Evolutionary conservation across 2,113 vertebrate species (phyloP), one percentile per base, ranked within the genome.

Genomic region (Microcebus murinus): DNA sequence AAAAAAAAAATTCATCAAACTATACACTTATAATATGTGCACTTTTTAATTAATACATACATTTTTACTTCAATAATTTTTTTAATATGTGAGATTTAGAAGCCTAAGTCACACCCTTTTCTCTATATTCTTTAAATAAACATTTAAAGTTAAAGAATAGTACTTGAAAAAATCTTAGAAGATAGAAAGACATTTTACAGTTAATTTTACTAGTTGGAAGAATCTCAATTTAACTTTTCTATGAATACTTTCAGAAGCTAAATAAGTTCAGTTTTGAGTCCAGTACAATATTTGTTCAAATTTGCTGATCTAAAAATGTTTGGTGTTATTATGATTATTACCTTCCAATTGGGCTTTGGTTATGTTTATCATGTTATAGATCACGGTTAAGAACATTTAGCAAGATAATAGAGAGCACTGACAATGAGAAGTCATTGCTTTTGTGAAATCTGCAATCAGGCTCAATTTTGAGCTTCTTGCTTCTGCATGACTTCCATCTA

Each of bases 151-250:
- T 42, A 50, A 81, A 45, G 48, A 84, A 63, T 81, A 70, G 17
- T 67, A 81, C 27, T 93, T 81, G 12, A 57, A 92, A 87, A 94
- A 85, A 76, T 83, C 76, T 18, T 45, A 61, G 8, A 31, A 81
- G 11, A 65, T 36, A 63, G 11, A 67, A 57, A 63, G 6, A 80
- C 11, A 85, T 65, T 76, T 85, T 57, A 76, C 8, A 93, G 63
- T n/a, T 91, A 79, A 83, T 74, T 97, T 90, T 29, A 91, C 39
- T 87, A 77, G 8, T 94, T 67, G 27, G 59, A 80, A 93, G n/a
- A 93, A 79, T 86, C 57, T 96, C 45, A 81, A 63, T 18, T 25
- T 79, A 74, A 94, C 63, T 87, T 92, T 67, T 70, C 80, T 93
- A 55, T 29, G 27, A 80, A 84, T 57, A 92, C 36, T 73, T 94